Evolutionary conservation across 1,140 invertebrate species (phyloP), one percentile per base, ranked within the genome.

Genomic region (Euglossa dilemma): DNA sequence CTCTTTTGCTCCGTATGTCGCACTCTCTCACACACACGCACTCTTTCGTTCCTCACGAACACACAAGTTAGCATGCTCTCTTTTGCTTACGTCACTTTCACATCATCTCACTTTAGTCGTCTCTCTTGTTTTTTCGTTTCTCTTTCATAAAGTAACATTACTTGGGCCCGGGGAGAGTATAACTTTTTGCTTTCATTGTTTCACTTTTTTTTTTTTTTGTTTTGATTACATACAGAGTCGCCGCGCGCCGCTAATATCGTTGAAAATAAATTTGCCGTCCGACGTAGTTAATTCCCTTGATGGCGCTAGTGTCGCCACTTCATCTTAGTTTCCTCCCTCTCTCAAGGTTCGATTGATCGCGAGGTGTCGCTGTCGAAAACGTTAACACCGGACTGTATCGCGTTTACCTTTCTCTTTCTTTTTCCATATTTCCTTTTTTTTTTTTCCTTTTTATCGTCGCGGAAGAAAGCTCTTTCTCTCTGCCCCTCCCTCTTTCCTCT

Each of bases 101-200:
- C 74, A 28, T 80, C 56, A 50, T 80, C 80, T 87, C 83, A 85
- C 74, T 81, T 63, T 82, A 73, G 57, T 83, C 64, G 69, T 84
- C 87, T 74, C 79, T 85, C 81, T 36, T 36, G 73, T 64, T 77
- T 82, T 83, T 82, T 82, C 63, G 75, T 79, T 64, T 84, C n/a
- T 83, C 76, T 86, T 75, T 90, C 74, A 87, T 88, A 88, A 89
- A 92, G 84, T 93, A 94, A 93, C 92, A 91, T 92, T 93, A 91
- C 90, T 94, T 94, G 92, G 93, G 93, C 93, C 93, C 93, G 90
- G 93, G 91, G 92, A 93, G 90, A 94, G 91, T 93, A 88, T 81
- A 90, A 87, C 83, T 84, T 74, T 92, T 89, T 77, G 77, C 87
- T 90, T 84, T 82, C 82, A 89, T 91, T 72, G 80, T 77, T 88